A percentile compares a stretch with the other conserved stretches of the same genome.
Evolutionary conservation across 2,888 invertebrate species (phyloP).

Genomic region (Cinara cedri): DNA sequence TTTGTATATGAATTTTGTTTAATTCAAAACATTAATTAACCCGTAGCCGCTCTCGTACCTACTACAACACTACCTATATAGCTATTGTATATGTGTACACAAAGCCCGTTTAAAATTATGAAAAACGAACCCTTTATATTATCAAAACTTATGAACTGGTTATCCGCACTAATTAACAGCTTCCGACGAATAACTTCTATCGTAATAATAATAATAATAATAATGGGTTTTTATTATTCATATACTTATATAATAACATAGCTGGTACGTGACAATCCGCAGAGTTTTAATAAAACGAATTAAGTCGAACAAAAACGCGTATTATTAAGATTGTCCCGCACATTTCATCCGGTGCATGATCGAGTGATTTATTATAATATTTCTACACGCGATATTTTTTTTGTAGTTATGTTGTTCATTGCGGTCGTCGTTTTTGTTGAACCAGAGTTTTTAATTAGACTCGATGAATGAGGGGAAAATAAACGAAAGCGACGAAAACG

Average conservation of each 20-base stretch:
- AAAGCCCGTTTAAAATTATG: constrained; percentile 39
- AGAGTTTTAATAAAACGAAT: constrained; percentile 21
- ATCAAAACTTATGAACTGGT: constrained; percentile 31
- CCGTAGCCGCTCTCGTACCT: background rate
- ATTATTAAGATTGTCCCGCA: background rate
- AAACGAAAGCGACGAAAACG: too few relatives aligned
- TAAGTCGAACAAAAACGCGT: constrained; percentile 2
- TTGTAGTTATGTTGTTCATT: background rate
- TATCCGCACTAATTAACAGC: constrained; percentile 52
- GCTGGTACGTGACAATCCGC: background rate
- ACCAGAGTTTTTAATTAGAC: constrained; percentile 12
- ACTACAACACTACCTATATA: too few relatives aligned
- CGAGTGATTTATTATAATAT: constrained; percentile 4
- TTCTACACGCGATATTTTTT: constrained; percentile 1
- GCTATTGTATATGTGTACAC: background rate
- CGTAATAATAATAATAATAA: too few relatives aligned
- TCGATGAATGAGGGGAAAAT: background rate
- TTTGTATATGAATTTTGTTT: constrained; percentile 35
- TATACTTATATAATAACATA: too few relatives aligned
- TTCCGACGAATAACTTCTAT: constrained; percentile 31
- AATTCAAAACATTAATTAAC: constrained; percentile 52
- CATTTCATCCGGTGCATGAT: background rate
- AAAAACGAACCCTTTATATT: constrained; percentile 48
- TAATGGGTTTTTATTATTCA: constrained; percentile 21
- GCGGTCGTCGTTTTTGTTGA: too few relatives aligned